Base-by-base conservation (phyloP, 2,888 invertebrate genomes). In the Machimus rusticus region DNA sequence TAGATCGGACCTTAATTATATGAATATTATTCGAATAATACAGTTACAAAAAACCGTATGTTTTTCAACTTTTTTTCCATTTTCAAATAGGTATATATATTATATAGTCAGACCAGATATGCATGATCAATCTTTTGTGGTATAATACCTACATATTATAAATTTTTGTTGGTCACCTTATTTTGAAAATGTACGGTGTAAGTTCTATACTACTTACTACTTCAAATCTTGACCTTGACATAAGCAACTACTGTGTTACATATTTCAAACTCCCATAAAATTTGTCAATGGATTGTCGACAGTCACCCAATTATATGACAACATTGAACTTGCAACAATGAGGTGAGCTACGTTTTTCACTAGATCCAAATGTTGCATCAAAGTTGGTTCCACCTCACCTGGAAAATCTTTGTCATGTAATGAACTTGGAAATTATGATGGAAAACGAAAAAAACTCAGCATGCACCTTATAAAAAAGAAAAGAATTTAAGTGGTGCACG, bases 331-430 rank as follows among this genome's bases (percentile, higher is more conserved):
- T 81, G 81, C 16, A 55, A 55, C 43, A 46, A 81, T 55, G 66
- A 81, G 34, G 6, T 51, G 31, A 34, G 12, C 34, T 46, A 81
- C 12, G 78, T 78, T 78, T 78, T 78, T 78, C 19, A 5, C 23
- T 43, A 81, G 28, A 14, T 16, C 55, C 66, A 66, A 28, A 81
- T 81, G 31, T 81, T 81, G 31, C 81, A 55, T 81, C 81, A 81
- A 51, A 55, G 0, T 81, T 55, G 19, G 31, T 81, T 81, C 16
- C 46, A 81, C 51, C 31, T 81, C 31, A 81, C 34, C 34, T 81
- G 81, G 81, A 81, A 81, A 81, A 81, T 81, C 19, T n/a, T 34
- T 81, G 81, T 81, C 81, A 55, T 34, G 81, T 81, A 81, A 81
- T 81, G 81, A 81, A 81, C 81, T 81, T 81, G 81, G 81, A 28